Evolutionary conservation across 2,113 vertebrate species (phyloP).

Genomic region (Oceanites oceanicus): DNA sequence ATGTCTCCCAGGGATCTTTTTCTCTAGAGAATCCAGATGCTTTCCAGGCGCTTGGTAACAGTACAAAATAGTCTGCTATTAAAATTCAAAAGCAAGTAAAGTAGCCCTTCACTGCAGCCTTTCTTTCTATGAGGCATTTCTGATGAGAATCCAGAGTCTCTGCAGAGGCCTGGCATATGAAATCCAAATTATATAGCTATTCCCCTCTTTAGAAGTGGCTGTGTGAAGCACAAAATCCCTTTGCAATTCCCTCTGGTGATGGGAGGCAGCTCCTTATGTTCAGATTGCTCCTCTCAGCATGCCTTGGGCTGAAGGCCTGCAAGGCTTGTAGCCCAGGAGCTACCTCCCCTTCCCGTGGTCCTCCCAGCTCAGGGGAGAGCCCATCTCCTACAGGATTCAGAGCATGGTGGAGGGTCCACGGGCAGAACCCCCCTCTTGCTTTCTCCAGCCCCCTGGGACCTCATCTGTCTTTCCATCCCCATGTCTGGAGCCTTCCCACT

Average conservation of each 20-base stretch:
- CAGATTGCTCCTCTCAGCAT: not conserved
- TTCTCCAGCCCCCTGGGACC: not conserved
- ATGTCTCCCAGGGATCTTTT: not conserved
- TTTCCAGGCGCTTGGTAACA: not conserved
- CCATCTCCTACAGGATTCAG: not conserved
- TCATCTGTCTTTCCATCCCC: not conserved
- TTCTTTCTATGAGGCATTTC: conserved; percentile 45
- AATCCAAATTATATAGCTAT: conserved; percentile 44
- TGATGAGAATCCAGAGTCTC: conserved; percentile 48
- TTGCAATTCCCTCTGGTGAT: not conserved
- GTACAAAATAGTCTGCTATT: conserved; percentile 33
- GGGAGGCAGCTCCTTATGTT: conserved; percentile 7
- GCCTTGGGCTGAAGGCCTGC: not conserved
- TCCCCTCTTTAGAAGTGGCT: conserved; percentile 4
- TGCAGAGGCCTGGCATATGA: conserved; percentile 9
- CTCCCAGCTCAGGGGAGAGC: not conserved
- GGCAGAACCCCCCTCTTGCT: not conserved
- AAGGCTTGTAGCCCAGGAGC: not conserved
- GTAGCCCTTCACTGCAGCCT: conserved; percentile 42
- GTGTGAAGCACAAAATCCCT: conserved; percentile 23
- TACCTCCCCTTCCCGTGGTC: not conserved
- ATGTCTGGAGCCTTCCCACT: not conserved
- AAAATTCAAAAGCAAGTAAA: conserved; percentile 53
- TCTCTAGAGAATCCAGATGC: conserved; percentile 7
- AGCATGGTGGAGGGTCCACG: not conserved